Base-by-base conservation (phyloP, 1,140 invertebrate species). In the Heliothis virescens region DNA sequence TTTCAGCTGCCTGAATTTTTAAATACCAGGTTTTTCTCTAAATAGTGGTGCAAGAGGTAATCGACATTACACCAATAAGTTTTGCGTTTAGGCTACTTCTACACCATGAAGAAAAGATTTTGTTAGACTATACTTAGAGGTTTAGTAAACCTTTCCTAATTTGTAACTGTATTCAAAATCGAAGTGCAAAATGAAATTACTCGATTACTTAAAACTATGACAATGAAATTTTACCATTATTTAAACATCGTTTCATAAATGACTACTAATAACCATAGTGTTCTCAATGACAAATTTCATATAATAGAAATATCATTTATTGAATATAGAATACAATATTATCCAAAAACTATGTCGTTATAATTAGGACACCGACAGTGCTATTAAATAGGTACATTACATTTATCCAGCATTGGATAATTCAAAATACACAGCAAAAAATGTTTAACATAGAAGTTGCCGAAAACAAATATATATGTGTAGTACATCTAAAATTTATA, bases 291-390 rank as follows among this genome's bases (percentile, higher is more conserved):
- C 86, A 91, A 92, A 90, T 91, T 93, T 93, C 92, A 93, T 91
- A 93, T 91, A 91, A 92, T 92, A 93, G 92, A 93, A 93, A 92
- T 94, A 92, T 91, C 85, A 90, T 94, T 92, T 90, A 92, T 93
- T 90, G 91, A 93, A 92, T 94, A 94, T 94, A 94, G 92, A 94
- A 93, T 94, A 94, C 91, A 93, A 92, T 93, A 92, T 92, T 90
- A 93, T 94, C 88, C 90, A 93, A 94, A 94, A 93, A 90, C 93
- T 93, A 92, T 93, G 87, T 91, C 86, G 87, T 91, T 91, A 94
- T 90, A 69, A 92, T 91, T 92, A 93, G 91, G 89, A 94, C 91
- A 92, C 85, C 85, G 89, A 93, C 90, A 90, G 92, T 93, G 91
- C 90, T 91, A 91, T 86, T 84, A 79, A 89, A 87, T 86, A 90